Percentiles rank a stretch among this genome's conserved stretches.
Conservation (phyloP, 2,888 invertebrate species). For the Melanargia galathea region DNA sequence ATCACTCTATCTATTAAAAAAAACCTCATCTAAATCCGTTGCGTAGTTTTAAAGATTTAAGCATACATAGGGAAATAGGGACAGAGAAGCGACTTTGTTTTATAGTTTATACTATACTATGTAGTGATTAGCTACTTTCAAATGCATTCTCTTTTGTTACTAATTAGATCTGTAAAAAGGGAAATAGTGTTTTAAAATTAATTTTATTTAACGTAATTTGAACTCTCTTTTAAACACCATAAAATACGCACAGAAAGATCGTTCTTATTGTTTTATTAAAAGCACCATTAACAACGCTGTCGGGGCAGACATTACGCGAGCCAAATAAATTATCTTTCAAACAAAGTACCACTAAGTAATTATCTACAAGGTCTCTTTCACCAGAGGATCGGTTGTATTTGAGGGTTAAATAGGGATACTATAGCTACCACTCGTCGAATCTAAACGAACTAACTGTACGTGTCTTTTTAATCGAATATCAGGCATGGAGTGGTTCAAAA, state of each 20-base stretch:
- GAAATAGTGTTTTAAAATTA: background rate
- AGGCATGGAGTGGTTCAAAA: background rate
- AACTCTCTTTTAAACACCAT: background rate
- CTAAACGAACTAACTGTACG: background rate
- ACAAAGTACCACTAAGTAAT: conserved; percentile 65
- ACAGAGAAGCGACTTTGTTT: too few relatives aligned
- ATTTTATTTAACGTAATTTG: background rate
- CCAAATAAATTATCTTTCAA: conserved; percentile 70
- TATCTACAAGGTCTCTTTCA: conserved; percentile 62
- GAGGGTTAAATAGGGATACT: conserved; percentile 44
- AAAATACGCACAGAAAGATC: conserved; percentile 34
- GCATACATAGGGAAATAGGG: too few relatives aligned
- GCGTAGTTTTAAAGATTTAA: too few relatives aligned
- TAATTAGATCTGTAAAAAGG: too few relatives aligned
- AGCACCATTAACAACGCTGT: conserved; percentile 61
- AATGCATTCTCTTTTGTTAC: too few relatives aligned
- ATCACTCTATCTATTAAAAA: too few relatives aligned
- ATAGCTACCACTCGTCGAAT: background rate
- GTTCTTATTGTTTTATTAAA: conserved; percentile 61
- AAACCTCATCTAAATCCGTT: too few relatives aligned
- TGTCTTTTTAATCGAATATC: background rate
- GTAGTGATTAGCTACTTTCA: too few relatives aligned
- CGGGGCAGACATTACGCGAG: conserved; percentile 63
- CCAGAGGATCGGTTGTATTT: conserved; percentile 50
- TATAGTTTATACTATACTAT: too few relatives aligned